Evolutionary conservation across 2,888 invertebrate genomes (phyloP), one percentile per base, ranked within the genome.

Genomic region (Platycheirus albimanus): DNA sequence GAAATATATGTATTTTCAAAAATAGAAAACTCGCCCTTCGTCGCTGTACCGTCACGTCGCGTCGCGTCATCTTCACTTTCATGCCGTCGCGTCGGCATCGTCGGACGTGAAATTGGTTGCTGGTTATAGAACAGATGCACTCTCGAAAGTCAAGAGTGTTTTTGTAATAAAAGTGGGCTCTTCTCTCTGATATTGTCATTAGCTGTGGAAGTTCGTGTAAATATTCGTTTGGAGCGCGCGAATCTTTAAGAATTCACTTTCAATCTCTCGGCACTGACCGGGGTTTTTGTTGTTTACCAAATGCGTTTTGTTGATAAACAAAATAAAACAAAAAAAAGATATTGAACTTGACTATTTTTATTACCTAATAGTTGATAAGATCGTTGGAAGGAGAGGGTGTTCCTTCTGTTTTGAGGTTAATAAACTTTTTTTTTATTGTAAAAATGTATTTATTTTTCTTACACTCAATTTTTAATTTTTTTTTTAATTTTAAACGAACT

Each of bases 271-370:
- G 13, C 28, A 36, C 33, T 51, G 49, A 45, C 52, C 56, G 43
- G 1, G 49, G 19, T 51, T 33, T 54, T 13, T 43, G 43, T 43
- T 58, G 71, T 61, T 71, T 71, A 47, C 28, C 11, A 36, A 64
- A 64, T 61, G 61, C 52, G 61, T 49, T 20, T 17, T 51, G 41
- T 58, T 54, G 69, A 54, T 69, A 61, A 79, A 72, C 66, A 61
- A 67, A 64, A 43, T 8, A 11, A 17, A 61, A 28, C 4, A 30
- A 41, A 41, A 41, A 41, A 41, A 41, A 24, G 19, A 17, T 30
- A 17, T 15, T 76, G 69, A 76, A 76, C 76, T 76, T 75, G 52
- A 36, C 51, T 79, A 33, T 17, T 67, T 72, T 20, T 54, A 56
- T 66, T 38, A 54, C 47, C 15, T 61, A 64, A 58, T 47, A 30